phyloP scores from a whole-genome alignment of 2,113 vertebrate genomes.

The Coptodon bakossiorum region DNA sequence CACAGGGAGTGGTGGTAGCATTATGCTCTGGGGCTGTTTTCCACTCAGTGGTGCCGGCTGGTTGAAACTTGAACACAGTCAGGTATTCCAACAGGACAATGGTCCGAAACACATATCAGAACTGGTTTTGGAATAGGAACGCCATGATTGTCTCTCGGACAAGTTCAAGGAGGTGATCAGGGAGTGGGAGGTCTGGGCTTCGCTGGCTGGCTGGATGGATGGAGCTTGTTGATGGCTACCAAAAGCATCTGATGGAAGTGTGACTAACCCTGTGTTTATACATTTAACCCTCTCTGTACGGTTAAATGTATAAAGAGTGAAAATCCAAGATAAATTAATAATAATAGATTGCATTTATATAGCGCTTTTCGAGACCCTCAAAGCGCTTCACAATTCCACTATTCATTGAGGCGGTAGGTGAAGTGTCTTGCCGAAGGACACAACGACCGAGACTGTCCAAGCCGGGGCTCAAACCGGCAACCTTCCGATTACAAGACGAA shows the following conservation, averaged over 20 bases:
- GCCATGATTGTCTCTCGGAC: background rate
- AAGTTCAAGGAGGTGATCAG: background rate
- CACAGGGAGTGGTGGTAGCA: background rate
- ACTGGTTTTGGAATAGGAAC: background rate
- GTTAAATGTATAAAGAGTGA: background rate
- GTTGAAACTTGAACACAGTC: background rate
- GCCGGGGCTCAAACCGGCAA: too few relatives aligned
- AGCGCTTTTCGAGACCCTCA: too few relatives aligned
- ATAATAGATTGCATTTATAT: too few relatives aligned
- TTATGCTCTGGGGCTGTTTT: background rate
- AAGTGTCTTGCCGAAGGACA: too few relatives aligned
- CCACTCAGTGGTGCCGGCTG: background rate
- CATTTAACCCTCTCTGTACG: background rate
- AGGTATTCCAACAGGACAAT: background rate
- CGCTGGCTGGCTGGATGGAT: accelerated
- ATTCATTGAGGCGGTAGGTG: too few relatives aligned
- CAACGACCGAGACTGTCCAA: too few relatives aligned
- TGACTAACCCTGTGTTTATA: background rate
- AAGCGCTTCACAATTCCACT: too few relatives aligned
- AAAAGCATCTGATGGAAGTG: background rate
- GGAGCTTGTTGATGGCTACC: background rate
- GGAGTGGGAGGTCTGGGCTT: background rate
- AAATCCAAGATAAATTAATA: background rate
- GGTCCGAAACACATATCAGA: background rate
- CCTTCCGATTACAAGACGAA: too few relatives aligned